Percentiles rank a stretch among this genome's conserved stretches.
Conservation (phyloP, 1,140 invertebrate genomes). For the Diprion similis region DNA sequence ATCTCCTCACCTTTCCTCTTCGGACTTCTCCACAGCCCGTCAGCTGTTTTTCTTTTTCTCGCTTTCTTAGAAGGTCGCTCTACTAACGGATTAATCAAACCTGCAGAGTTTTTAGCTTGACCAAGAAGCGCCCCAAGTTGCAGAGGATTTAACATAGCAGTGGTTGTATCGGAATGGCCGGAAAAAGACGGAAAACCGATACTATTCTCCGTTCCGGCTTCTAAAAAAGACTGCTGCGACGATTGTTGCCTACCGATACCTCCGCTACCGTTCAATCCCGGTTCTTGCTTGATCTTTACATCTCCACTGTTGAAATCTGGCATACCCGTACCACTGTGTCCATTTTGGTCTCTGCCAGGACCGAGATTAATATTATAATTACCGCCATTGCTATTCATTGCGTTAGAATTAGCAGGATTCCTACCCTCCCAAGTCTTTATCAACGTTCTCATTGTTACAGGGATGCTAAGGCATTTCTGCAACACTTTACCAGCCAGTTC, state of each 20-base stretch:
- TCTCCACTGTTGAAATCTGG: slow-evolving; percentile 61
- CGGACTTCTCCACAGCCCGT: slow-evolving; percentile 62
- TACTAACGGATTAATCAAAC: slow-evolving; percentile 18
- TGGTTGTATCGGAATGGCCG: slow-evolving; percentile 60
- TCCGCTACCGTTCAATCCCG: slow-evolving; percentile 55
- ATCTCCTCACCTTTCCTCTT: slow-evolving; percentile 61
- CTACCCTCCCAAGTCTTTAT: slow-evolving; percentile 64
- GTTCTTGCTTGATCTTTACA: slow-evolving; percentile 65
- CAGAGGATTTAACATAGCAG: slow-evolving; percentile 53
- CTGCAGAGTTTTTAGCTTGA: slow-evolving; percentile 42
- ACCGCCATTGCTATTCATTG: slow-evolving; percentile 53
- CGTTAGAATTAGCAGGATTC: slow-evolving; percentile 49
- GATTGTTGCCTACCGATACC: slow-evolving; percentile 48
- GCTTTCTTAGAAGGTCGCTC: slow-evolving; percentile 50
- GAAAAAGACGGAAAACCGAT: slow-evolving; percentile 64
- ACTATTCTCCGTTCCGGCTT: slow-evolving; percentile 64
- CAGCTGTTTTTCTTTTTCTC: slow-evolving; percentile 60
- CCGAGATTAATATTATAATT: slow-evolving; percentile 55
- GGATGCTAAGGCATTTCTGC: slow-evolving; percentile 90
- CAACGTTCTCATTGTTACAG: slow-evolving; percentile 76
- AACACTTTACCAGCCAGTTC: slow-evolving; percentile 86
- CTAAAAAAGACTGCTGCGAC: slow-evolving; percentile 62
- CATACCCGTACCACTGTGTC: slow-evolving; percentile 50
- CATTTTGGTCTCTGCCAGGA: slow-evolving; percentile 46
- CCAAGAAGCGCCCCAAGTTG: slow-evolving; percentile 51